Evolutionary conservation across 1,140 invertebrate genomes (phyloP), one percentile per base, ranked within the genome.

Genomic region (Rhynchophorus ferrugineus): DNA sequence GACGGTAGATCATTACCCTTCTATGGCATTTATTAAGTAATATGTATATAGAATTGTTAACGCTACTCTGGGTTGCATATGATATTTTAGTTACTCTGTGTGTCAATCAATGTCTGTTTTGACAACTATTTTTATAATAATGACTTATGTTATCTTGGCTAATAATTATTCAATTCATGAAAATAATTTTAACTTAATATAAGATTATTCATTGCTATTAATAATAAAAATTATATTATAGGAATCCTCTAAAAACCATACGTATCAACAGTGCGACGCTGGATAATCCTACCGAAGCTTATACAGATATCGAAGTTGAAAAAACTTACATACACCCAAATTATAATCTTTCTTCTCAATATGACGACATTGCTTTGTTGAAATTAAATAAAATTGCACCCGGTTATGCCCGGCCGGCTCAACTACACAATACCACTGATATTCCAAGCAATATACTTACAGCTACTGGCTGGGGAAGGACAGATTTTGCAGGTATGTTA

Each of bases 401-500:
- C 5, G 13, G 9, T 20, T 17, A 2, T 24, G 50, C 58, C n/a
- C 13, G 46, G 29, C 61, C 61, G 8, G 61, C 61, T 11, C 60
- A 56, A 44, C 37, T 62, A n/a, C 56, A 61, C 29, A 36, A n/a
- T 16, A 43, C 17, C 8, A 17, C 29, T 35, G 13, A 29, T n/a
- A 35, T 16, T 21, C n/a, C 18, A 6, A 24, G 36, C 3, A 29
- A 29, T 6, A 29, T 29, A 6, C 24, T 29, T 6, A 29, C 37
- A 13, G 61, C 63, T 14, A 58, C 54, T 13, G 65, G 65, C 9
- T 67, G 65, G 65, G 65, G 65, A n/a, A 51, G 57, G 6, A 71
- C 68, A 0, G 65, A 66, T 8, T 68, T 64, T 48, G 57, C 71
- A 1, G 70, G 70, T 1, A 44, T 59, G 1, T 62, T 57, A 11